A percentile compares a stretch with the other conserved stretches of the same genome.
Conservation (phyloP, 1,140 invertebrate genomes). For the Lucilia sericata region DNA sequence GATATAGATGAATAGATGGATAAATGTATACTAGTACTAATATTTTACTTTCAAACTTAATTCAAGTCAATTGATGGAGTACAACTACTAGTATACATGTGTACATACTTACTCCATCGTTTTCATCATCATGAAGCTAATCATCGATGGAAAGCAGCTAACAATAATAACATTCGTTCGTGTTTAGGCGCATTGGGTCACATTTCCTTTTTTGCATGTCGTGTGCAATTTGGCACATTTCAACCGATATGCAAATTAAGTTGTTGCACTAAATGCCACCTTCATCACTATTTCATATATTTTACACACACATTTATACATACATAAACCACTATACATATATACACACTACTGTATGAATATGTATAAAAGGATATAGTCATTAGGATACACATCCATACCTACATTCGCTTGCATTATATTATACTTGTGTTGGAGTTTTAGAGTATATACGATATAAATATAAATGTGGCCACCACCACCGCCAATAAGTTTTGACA, state of each 20-base stretch:
- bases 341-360: not conserved
- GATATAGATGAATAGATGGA: not conserved
- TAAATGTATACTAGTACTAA: not conserved
- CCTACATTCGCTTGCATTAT: not conserved
- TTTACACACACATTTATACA: constrained; percentile 19
- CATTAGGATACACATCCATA: too few species aligned
- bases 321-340: not conserved
- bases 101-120: not conserved
- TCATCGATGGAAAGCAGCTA: too few species aligned
- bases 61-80: constrained; percentile 30
- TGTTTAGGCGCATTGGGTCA: constrained; percentile 28
- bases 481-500: constrained; percentile 19
- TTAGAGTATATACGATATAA: not conserved
- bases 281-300: constrained; percentile 39
- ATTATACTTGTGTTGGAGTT: not conserved
- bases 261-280: constrained; percentile 48
- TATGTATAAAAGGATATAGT: not conserved
- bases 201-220: constrained; percentile 46
- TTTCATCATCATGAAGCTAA: not conserved
- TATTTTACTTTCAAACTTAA: constrained; percentile 33
- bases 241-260: constrained; percentile 50
- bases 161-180: constrained; percentile 33
- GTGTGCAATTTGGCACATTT: constrained; percentile 49
- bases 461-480: not conserved
- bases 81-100: not conserved